phyloP scores from a whole-genome alignment of 2,888 invertebrate genomes.

The Limnephilus lunatus region DNA sequence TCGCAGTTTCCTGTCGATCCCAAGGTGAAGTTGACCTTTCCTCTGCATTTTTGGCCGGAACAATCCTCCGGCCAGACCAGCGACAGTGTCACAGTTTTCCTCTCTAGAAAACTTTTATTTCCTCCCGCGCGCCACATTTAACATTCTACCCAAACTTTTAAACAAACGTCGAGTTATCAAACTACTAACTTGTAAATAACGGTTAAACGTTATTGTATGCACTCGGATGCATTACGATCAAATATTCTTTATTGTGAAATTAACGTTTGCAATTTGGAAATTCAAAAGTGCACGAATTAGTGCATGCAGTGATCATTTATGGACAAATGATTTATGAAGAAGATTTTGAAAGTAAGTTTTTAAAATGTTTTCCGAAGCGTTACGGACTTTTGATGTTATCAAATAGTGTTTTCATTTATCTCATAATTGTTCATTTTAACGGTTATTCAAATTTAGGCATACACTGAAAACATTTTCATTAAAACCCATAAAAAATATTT shows the following conservation, averaged over 20 bases:
- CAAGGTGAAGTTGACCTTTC: slow-evolving; percentile 53
- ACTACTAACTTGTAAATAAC: background rate
- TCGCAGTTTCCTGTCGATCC: slow-evolving; percentile 34
- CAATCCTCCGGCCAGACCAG: background rate
- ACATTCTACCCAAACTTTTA: background rate
- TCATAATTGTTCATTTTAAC: slow-evolving; percentile 3
- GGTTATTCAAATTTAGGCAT: background rate
- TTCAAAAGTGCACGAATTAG: slow-evolving; percentile 43
- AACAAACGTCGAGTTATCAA: background rate
- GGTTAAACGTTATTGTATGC: background rate
- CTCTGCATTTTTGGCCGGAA: slow-evolving; percentile 36
- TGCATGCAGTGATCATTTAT: slow-evolving; percentile 45
- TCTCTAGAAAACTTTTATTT: background rate
- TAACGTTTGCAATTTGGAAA: slow-evolving; percentile 52
- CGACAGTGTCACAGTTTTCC: slow-evolving; percentile 15
- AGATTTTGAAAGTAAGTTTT: slow-evolving; percentile 45
- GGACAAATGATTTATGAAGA: slow-evolving; percentile 48
- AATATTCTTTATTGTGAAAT: slow-evolving; percentile 25
- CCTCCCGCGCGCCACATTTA: background rate
- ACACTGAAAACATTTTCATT: background rate
- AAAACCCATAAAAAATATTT: background rate
- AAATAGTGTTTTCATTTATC: slow-evolving; percentile 30
- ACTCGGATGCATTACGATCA: slow-evolving; percentile 5
- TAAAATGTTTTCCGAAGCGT: slow-evolving; percentile 36
- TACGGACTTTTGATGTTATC: slow-evolving; percentile 32